These are phyloP conservation scores for Mythimna albipuncta DNA, from an alignment of 2,888 invertebrate genomes.

Conservation along the genomic window DNA sequence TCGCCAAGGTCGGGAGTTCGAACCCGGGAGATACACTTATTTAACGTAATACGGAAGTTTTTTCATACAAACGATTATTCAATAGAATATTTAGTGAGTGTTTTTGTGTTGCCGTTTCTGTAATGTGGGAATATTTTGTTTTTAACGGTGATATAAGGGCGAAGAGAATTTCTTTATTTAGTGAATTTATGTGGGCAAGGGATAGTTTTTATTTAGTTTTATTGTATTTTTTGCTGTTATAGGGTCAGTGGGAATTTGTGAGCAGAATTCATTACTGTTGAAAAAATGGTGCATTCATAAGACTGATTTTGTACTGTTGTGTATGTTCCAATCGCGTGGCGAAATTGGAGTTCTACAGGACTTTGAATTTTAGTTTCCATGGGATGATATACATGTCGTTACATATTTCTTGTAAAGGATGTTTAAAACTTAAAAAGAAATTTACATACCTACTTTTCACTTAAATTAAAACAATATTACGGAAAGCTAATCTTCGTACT, in stretches of 20 bases:
- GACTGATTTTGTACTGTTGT: too few species aligned
- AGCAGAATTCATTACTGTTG: neutral
- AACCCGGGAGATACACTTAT: slow-evolving; percentile 59
- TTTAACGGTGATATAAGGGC: slow-evolving; percentile 60
- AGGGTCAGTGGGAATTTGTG: neutral
- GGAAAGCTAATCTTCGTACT: too few species aligned
- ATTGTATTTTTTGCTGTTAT: neutral
- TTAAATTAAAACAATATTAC: too few species aligned
- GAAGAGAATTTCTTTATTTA: slow-evolving; percentile 61
- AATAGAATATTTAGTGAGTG: slow-evolving; percentile 58
- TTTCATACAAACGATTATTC: slow-evolving; percentile 53
- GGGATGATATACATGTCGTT: too few species aligned
- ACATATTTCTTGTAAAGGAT: too few species aligned
- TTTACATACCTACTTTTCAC: too few species aligned
- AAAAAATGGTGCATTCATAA: neutral
- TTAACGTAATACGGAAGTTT: slow-evolving; percentile 62
- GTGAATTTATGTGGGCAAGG: slow-evolving; percentile 61
- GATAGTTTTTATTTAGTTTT: slow-evolving; percentile 10
- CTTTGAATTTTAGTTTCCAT: too few species aligned
- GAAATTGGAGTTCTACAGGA: too few species aligned
- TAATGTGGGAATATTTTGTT: slow-evolving; percentile 62
- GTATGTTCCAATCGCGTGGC: too few species aligned
- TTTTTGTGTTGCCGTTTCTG: slow-evolving; percentile 54
- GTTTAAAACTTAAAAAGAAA: too few species aligned
- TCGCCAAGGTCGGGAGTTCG: slow-evolving; percentile 64